Base-by-base conservation (phyloP, 2,113 vertebrate species). In the Aspidoscelis tigris region DNA sequence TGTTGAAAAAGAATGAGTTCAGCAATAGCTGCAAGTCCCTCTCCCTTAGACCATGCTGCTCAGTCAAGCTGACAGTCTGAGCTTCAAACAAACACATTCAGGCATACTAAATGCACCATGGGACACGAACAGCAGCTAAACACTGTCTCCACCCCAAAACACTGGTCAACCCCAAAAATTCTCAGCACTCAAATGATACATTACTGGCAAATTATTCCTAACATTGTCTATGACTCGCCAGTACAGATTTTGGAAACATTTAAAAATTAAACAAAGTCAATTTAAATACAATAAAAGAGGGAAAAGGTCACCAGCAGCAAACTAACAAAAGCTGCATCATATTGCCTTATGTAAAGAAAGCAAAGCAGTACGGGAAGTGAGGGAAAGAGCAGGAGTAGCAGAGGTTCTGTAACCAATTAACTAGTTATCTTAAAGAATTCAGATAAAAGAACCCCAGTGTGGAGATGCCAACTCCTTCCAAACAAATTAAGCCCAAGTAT, bases 381-480 rank as follows among this genome's bases (percentile, higher is more conserved):
- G 14, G 9, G 77, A 78, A 80, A n/a, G 21, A 3, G 61, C 79
- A 12, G 68, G 24, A 69, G 76, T 86, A 16, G 79, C 3, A 9
- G 22, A 75, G 64, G 50, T 61, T 18, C 33, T 61, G 2, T 9
- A 69, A 69, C 26, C 55, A 79, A 74, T 1, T 81, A 72, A 78
- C 33, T 50, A 68, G 10, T 61, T 50, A n/a, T 50, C 44, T 80
- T 1, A 5, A 83, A 85, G n/a, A 83, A 78, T 71, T 16, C 53
- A 85, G 74, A 26, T 58, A 81, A 50, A 58, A n/a, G 71, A 24
- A 84, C 70, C 61, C n/a, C 70, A 24, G 43, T 84, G 64, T 78
- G 71, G 43, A 77, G n/a, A 73, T 89, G 65, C 64, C 50, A 70
- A 55, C 41, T 75, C 80, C 11, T 41, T 83, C 81, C 53, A 21